phyloP scores from a whole-genome alignment of 2,113 vertebrate species.

The Grus americana region DNA sequence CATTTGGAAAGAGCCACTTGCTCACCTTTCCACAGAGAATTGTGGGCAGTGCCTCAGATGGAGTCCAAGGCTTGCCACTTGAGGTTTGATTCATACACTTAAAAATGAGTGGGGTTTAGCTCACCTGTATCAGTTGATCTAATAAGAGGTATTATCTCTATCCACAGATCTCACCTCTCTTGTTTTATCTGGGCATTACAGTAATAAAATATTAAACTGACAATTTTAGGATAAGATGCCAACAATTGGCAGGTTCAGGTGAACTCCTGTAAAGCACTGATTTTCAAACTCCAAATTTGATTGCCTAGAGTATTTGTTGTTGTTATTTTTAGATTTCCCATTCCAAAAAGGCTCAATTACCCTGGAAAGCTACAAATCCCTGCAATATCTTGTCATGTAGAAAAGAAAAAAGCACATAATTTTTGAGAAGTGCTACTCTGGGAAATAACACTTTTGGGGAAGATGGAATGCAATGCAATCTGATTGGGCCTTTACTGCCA shows the following conservation, averaged over 20 bases:
- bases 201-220: not conserved
- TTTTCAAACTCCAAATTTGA: constrained; percentile 14
- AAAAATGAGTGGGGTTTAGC: not conserved
- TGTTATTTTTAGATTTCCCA: constrained; percentile 23
- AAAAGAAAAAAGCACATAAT: constrained; percentile 47
- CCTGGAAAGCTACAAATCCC: constrained; percentile 51
- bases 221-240: not conserved
- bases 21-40: not conserved
- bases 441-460: constrained; percentile 50
- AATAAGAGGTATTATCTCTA: not conserved
- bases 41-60: not conserved
- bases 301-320: constrained; percentile 12
- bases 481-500: constrained; percentile 54
- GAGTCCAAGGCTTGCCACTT: not conserved
- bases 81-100: not conserved
- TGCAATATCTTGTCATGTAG: constrained; percentile 40
- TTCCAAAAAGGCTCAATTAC: constrained; percentile 41
- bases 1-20: not conserved
- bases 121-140: not conserved
- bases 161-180: not conserved
- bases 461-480: constrained; percentile 19
- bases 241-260: not conserved
- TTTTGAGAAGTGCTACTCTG: constrained; percentile 58
- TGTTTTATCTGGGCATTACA: not conserved
- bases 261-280: not conserved